Base-by-base conservation (phyloP, 1,140 invertebrate genomes). In the Drosophila seguyi region DNA sequence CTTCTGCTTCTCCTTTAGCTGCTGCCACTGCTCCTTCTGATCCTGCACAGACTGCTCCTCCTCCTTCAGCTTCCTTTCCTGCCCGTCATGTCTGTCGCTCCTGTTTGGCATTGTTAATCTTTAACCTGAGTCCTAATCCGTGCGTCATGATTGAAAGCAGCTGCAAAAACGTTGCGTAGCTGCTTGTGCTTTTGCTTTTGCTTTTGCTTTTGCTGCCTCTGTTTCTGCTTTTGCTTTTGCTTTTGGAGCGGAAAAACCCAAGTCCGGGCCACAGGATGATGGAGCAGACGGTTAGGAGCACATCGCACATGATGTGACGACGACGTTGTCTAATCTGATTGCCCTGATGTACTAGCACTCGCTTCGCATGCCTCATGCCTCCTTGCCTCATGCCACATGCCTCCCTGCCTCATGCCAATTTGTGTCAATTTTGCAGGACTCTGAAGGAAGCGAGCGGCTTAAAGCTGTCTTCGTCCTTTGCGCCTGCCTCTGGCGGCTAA, bases 101-200 rank as follows among this genome's bases (percentile, higher is more conserved):
- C 55, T 57, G 56, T 36, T 27, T 77, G 77, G 34, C 59, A 59
- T 88, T 83, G 75, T 76, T 88, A 87, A 82, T 87, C 83, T 88
- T 87, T 82, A 88, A 83, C 83, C 79, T 76, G 79, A 69, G 79
- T 83, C 63, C 83, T 87, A 87, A 88, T 87, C 83, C 83, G 83
- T 88, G 83, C 83, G 83, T 87, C 83, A 87, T 87, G 84, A 87
- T 87, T 87, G 79, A 87, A 87, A 68, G 81, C 81, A 85, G 81
- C 81, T 80, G 75, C 81, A 85, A 61, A 62, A 81, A 57, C 74
- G 60, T 65, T 81, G 83, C 66, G 69, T 79, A 60, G 42, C 63
- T 48, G 52, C 34, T 39, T 29, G 18, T 36, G 34, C 6, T 11
- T 11, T 1, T 55, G 31, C 6, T 18, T 31, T 8, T 25, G 20